Conservation (phyloP, 2,797 vertebrate genomes). For the Enteromius afrohamiltoni region DNA sequence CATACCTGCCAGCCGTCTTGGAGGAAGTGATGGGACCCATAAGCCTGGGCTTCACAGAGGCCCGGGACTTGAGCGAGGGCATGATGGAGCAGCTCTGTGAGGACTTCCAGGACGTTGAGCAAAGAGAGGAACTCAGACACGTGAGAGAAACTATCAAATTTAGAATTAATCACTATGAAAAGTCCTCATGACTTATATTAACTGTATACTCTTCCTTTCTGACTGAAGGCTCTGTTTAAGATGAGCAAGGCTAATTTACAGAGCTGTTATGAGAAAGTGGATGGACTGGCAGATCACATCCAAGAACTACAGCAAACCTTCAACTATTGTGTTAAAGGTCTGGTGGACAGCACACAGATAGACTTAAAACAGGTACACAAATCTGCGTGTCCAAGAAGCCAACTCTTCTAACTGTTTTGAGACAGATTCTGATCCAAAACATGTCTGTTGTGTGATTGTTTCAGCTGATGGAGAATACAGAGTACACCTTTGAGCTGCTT, state of each 20-base stretch:
- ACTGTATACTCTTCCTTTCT: not conserved
- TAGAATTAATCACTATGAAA: not conserved
- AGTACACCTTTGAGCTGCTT: conserved; percentile 84
- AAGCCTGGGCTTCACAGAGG: conserved; percentile 86
- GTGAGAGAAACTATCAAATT: conserved; percentile 64
- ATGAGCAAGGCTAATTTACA: conserved; percentile 82
- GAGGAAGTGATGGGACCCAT: conserved; percentile 92
- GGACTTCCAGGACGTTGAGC: conserved; percentile 71
- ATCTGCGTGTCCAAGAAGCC: not conserved
- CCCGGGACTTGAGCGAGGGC: conserved; percentile 79
- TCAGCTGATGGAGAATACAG: conserved; percentile 88
- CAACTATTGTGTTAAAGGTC: conserved; percentile 77
- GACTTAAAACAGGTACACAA: conserved; percentile 87
- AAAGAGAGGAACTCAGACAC: conserved; percentile 75
- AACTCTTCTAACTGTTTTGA: not conserved
- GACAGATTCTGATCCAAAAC: not conserved
- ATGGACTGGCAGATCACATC: conserved; percentile 79
- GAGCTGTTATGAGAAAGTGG: conserved; percentile 83
- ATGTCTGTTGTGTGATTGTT: conserved; percentile 29
- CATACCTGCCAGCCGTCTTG: conserved; percentile 83
- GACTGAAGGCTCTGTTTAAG: conserved; percentile 72
- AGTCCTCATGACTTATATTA: not conserved
- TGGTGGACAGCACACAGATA: conserved; percentile 88
- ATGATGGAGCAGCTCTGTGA: conserved; percentile 82
- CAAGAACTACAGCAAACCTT: conserved; percentile 84